Conservation (phyloP, 2,113 vertebrate species). For the Xenopus tropicalis region UCB_Xtro_10.0 CM004450.2:10546001-10546500, state of each 20-base stretch:
- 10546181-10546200: neutral
- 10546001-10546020: too few relatives aligned
- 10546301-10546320: neutral
- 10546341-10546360: neutral
- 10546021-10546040: too few relatives aligned
- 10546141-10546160: neutral
- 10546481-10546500: neutral
- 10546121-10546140: neutral
- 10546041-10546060: too few relatives aligned
- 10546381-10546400: neutral
- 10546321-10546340: neutral
- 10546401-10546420: neutral
- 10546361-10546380: constrained; percentile 4
- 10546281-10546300: neutral
- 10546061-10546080: too few relatives aligned
- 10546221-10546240: neutral
- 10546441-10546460: neutral
- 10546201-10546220: neutral
- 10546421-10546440: neutral
- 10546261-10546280: neutral
- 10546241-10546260: neutral
- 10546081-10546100: too few relatives aligned
- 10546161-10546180: neutral
- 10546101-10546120: too few relatives aligned
- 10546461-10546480: neutral